These are phyloP conservation scores for Drosophila maculinotata DNA, from an alignment of 2,888 invertebrate genomes.

Conservation along the genomic window DNA sequence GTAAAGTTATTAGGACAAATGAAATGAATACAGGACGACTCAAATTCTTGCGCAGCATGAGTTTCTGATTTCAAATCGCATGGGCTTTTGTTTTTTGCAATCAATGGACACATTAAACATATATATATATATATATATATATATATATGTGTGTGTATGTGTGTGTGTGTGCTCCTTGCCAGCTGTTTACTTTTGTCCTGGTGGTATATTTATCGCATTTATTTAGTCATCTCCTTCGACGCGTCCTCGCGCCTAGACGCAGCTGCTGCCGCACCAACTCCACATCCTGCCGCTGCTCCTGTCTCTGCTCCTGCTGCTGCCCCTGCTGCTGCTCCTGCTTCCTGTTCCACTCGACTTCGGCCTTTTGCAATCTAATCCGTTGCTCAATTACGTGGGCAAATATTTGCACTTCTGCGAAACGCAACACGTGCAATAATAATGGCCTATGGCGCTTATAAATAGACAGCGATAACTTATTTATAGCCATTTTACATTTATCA, in stretches of 20 bases:
- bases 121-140: slow-evolving; percentile 31
- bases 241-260: slow-evolving; percentile 17
- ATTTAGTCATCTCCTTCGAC: slow-evolving; percentile 36
- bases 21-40: neutral
- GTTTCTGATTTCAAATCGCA: slow-evolving; percentile 16
- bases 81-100: slow-evolving; percentile 22
- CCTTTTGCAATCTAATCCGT: slow-evolving; percentile 58
- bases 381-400: slow-evolving; percentile 69
- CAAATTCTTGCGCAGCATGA: neutral
- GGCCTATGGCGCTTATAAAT: slow-evolving; percentile 41
- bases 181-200: slow-evolving; percentile 47
- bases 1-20: slow-evolving; percentile 3
- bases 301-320: neutral
- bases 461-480: slow-evolving; percentile 44
- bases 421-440: slow-evolving; percentile 50
- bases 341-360: neutral
- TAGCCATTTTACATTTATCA: slow-evolving; percentile 51
- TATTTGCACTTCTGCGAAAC: slow-evolving; percentile 51
- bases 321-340: no score
- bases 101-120: slow-evolving; percentile 26
- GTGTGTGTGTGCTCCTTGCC: slow-evolving; percentile 19
- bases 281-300: slow-evolving; percentile 5
- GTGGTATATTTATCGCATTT: slow-evolving; percentile 57
- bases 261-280: slow-evolving; percentile 1
- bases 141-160: slow-evolving; percentile 1